Conservation (phyloP, 2,797 vertebrate genomes). For the Chelon labrosus region DNA sequence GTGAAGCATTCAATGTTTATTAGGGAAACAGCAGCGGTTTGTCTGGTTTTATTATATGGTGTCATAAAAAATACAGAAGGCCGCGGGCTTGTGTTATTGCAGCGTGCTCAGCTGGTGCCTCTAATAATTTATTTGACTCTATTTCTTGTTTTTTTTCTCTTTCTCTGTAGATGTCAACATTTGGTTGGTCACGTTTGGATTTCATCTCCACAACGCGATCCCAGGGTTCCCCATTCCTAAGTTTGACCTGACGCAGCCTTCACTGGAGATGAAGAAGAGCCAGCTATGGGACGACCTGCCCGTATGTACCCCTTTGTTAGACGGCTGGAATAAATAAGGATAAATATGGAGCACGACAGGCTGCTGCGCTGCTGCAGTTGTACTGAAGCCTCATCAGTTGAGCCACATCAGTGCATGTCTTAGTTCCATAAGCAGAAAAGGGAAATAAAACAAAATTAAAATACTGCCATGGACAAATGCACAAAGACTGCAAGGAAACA, state of each 20-base stretch:
- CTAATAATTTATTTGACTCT: not conserved
- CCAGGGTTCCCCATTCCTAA: conserved; percentile 97
- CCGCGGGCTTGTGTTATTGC: not conserved
- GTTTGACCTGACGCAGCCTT: conserved; percentile 95
- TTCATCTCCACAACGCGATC: conserved; percentile 98
- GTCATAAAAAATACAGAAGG: not conserved
- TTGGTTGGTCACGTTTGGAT: conserved; percentile 99
- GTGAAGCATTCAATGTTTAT: not conserved
- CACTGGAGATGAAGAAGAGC: conserved; percentile 96
- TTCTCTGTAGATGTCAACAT: conserved; percentile 93
- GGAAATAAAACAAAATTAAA: no score
- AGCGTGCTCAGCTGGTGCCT: not conserved
- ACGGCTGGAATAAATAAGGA: no score
- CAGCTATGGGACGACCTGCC: conserved; percentile 98
- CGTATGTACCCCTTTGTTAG: conserved; percentile 79
- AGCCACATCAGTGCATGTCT: no score
- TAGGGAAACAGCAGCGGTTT: not conserved
- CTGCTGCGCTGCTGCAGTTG: no score
- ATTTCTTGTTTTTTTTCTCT: not conserved
- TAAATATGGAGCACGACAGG: no score
- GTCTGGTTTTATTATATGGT: not conserved
- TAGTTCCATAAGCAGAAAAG: no score
- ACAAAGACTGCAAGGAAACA: not conserved
- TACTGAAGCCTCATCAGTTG: no score
- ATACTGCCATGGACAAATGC: no score